Conservation (phyloP, 2,888 invertebrate species). For the Geophilus truncorum region DNA sequence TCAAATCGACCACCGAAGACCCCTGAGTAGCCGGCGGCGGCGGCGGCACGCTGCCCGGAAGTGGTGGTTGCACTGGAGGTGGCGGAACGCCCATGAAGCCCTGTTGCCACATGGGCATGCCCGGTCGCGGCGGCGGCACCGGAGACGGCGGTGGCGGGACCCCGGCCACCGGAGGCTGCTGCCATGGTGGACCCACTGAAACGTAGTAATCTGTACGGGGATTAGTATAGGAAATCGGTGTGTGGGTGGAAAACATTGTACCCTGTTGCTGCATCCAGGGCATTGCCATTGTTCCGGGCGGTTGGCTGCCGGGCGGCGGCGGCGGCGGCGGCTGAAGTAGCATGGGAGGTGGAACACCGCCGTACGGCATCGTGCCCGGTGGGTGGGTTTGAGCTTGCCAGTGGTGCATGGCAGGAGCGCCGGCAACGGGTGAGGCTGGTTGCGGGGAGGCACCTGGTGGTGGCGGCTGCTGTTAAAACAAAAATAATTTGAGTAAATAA, state of each 20-base stretch:
- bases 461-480: slow-evolving; percentile 55
- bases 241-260: no score
- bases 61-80: slow-evolving; percentile 38
- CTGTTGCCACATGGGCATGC: slow-evolving; percentile 37
- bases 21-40: slow-evolving; percentile 40
- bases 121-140: slow-evolving; percentile 40
- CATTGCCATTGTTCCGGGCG: slow-evolving; percentile 32
- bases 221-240: no score
- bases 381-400: slow-evolving; percentile 34
- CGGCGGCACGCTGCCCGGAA: slow-evolving; percentile 39
- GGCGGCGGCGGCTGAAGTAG: slow-evolving; percentile 44
- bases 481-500: no score
- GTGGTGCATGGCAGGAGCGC: slow-evolving; percentile 51
- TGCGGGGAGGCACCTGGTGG: slow-evolving; percentile 50
- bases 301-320: slow-evolving; percentile 29
- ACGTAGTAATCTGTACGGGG: neutral
- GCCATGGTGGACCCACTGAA: slow-evolving; percentile 48
- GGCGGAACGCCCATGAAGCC: slow-evolving; percentile 41
- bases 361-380: slow-evolving; percentile 17
- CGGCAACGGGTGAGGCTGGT: slow-evolving; percentile 54
- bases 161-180: slow-evolving; percentile 46
- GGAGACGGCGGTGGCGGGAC: slow-evolving; percentile 44
- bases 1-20: slow-evolving; percentile 38
- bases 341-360: slow-evolving; percentile 51
- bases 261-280: slow-evolving; percentile 36